Conservation (phyloP, 2,888 invertebrate genomes). For the Rhaphigaster nebulosa region DNA sequence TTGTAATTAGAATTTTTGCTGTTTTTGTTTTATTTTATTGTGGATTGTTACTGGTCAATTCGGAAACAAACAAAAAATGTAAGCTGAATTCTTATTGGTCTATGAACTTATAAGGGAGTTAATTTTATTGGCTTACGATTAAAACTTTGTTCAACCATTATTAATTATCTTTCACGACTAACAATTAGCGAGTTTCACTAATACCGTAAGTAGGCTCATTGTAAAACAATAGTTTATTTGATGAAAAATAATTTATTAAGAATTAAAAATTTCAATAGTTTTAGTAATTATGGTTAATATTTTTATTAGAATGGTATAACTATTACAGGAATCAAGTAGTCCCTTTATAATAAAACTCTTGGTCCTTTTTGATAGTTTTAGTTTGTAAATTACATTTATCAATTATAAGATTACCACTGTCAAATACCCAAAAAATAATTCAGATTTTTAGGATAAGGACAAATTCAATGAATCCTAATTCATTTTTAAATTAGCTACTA, state of each 20-base stretch:
- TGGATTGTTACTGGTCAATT: not conserved
- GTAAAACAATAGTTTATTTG: not conserved
- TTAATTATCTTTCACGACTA: not conserved
- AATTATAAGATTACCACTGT: no score
- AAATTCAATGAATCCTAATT: no score
- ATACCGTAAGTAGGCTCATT: not conserved
- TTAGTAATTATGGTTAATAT: not conserved
- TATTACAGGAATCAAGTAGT: not conserved
- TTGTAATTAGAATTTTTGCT: not conserved
- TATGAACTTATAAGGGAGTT: not conserved
- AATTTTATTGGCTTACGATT: not conserved
- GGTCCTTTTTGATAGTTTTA: not conserved
- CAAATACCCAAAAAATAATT: not conserved
- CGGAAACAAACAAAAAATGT: not conserved
- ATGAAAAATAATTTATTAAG: not conserved
- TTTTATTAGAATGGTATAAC: not conserved
- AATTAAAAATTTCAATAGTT: not conserved
- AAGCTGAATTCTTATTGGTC: not conserved
- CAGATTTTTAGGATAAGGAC: not conserved
- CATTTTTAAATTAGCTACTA: no score
- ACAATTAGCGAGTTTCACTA: not conserved
- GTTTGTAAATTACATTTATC: not conserved
- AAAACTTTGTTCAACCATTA: not conserved
- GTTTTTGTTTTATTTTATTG: not conserved
- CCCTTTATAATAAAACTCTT: not conserved